Evolutionary conservation across 2,797 vertebrate species (phyloP).

Genomic region (Arnoldichthys spilopterus): DNA sequence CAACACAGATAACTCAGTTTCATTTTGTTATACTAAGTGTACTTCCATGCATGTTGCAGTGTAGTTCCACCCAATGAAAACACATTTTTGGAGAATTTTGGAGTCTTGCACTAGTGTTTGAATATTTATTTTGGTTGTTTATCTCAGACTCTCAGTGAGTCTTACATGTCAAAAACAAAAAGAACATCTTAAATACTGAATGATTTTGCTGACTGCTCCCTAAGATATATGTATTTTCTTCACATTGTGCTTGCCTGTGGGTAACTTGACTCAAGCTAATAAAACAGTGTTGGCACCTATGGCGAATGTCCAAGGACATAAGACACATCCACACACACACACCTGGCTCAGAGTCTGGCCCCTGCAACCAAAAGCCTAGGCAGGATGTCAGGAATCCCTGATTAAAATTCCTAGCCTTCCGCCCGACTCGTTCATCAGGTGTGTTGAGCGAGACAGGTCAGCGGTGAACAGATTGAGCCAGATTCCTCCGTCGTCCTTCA

Average conservation of each 20-base stretch:
- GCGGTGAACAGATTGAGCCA: slow-evolving; percentile 74
- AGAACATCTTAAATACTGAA: too few species aligned
- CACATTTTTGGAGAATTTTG: too few species aligned
- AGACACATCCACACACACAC: slow-evolving; percentile 70
- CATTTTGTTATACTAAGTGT: too few species aligned
- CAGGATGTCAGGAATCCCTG: slow-evolving; percentile 66
- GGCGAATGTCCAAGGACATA: slow-evolving; percentile 65
- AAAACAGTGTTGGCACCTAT: slow-evolving; percentile 61
- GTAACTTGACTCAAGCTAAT: slow-evolving; percentile 65
- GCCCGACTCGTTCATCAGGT: slow-evolving; percentile 81
- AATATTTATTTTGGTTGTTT: too few species aligned
- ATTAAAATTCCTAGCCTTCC: slow-evolving; percentile 77
- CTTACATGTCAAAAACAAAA: too few species aligned
- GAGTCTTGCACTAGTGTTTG: too few species aligned
- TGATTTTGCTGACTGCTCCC: too few species aligned
- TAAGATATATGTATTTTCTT: slow-evolving; percentile 23
- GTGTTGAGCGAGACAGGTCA: slow-evolving; percentile 73
- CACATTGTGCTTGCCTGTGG: slow-evolving; percentile 29
- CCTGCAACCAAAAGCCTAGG: slow-evolving; percentile 64
- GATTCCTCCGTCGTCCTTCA: slow-evolving; percentile 84
- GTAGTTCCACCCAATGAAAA: too few species aligned
- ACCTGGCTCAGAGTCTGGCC: slow-evolving; percentile 70
- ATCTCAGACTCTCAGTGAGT: too few species aligned
- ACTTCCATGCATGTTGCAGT: too few species aligned
- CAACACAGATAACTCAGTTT: too few species aligned